phyloP scores from a whole-genome alignment of 2,113 vertebrate genomes.

The Thomomys bottae region DNA sequence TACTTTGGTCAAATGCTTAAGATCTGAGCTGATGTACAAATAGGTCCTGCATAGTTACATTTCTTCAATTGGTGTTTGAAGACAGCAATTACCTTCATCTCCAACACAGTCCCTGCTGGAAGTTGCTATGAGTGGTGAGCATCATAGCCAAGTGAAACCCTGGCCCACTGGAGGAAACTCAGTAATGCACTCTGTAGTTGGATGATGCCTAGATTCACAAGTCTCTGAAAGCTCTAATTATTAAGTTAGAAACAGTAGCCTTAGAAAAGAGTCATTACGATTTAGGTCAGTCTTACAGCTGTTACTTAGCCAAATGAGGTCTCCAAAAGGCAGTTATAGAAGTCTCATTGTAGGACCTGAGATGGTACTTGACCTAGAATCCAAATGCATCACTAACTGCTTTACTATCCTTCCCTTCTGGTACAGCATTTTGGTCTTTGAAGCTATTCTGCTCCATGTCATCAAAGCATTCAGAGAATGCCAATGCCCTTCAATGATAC shows the following conservation, averaged over 20 bases:
- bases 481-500: not conserved
- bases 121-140: not conserved
- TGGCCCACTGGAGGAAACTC: constrained; percentile 9
- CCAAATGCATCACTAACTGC: not conserved
- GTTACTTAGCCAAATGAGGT: constrained; percentile 1
- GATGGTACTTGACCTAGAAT: constrained; percentile 34
- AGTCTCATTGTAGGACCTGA: constrained; percentile 39
- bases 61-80: constrained; percentile 21
- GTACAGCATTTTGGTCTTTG: constrained; percentile 16
- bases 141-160: not conserved
- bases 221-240: constrained; percentile 3
- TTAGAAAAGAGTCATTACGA: constrained; percentile 29
- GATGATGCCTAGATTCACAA: constrained; percentile 13
- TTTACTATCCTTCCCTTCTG: constrained; percentile 25
- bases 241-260: not conserved
- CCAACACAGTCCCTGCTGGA: not conserved
- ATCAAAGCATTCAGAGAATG: constrained; percentile 21
- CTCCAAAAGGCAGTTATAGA: not conserved
- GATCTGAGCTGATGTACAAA: not conserved
- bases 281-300: constrained; percentile 3
- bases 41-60: not conserved
- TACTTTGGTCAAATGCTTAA: constrained; percentile 6
- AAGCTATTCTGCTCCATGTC: not conserved
- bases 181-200: not conserved
- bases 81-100: not conserved